Percentiles rank a stretch among this genome's conserved stretches.
Conservation (phyloP, 2,113 vertebrate genomes). For the Crotalus tigris region DNA sequence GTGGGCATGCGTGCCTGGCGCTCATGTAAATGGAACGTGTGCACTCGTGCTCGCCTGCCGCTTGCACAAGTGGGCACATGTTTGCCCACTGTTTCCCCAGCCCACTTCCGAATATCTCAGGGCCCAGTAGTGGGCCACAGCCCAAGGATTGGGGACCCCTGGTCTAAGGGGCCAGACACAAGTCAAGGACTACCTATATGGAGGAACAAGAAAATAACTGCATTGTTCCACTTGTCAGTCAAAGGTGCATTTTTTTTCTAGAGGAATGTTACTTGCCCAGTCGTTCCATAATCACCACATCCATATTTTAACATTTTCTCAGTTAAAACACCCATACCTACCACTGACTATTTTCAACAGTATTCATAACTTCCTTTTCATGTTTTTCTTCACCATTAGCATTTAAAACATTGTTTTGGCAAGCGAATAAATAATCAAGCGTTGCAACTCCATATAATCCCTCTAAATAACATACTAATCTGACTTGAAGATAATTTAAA, state of each 20-base stretch:
- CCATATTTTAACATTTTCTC: background rate
- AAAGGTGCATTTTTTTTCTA: background rate
- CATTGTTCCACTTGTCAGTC: background rate
- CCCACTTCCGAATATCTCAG: background rate
- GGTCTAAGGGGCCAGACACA: background rate
- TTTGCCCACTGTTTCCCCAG: background rate
- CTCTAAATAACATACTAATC: background rate
- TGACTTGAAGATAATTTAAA: background rate
- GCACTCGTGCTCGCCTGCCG: rapidly evolving
- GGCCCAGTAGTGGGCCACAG: background rate
- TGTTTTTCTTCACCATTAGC: background rate
- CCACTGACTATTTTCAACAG: background rate
- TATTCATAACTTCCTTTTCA: background rate
- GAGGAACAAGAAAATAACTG: background rate
- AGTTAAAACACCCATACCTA: background rate
- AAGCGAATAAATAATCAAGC: background rate
- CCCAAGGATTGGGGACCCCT: background rate
- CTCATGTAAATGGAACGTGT: no score
- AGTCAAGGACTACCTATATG: background rate
- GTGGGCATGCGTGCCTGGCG: no score
- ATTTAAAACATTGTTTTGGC: background rate
- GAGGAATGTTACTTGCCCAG: background rate
- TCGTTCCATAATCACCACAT: background rate
- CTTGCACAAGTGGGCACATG: background rate
- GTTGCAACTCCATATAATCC: background rate